Conservation (phyloP, 2,888 invertebrate species). For the Synanthedon andrenaeformis region DNA sequence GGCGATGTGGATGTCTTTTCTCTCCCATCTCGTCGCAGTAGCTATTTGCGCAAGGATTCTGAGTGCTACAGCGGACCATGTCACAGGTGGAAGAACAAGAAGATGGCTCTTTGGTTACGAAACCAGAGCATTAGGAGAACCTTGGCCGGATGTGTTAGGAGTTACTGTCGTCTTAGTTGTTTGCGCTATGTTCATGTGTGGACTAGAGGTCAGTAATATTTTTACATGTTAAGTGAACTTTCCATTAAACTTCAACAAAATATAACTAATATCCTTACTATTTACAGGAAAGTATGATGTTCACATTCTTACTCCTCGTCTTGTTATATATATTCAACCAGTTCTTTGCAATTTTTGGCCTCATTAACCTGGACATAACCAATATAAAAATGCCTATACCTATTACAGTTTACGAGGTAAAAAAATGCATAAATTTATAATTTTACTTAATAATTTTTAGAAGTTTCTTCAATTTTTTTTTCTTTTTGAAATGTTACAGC, state of each 20-base stretch:
- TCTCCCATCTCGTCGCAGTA: constrained; percentile 70
- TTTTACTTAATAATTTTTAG: background rate
- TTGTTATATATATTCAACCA: constrained; percentile 59
- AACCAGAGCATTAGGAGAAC: constrained; percentile 69
- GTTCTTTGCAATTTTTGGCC: constrained; percentile 58
- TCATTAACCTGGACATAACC: constrained; percentile 56
- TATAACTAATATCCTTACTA: background rate
- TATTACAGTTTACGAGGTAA: constrained; percentile 55
- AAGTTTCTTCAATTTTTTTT: constrained; percentile 1
- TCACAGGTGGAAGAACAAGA: constrained; percentile 70
- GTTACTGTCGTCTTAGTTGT: constrained; percentile 72
- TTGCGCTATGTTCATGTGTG: constrained; percentile 74
- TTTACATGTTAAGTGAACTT: too few species aligned
- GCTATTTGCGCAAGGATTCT: constrained; percentile 73
- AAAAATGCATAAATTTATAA: background rate
- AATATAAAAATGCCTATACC: constrained; percentile 58
- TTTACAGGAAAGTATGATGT: constrained; percentile 64
- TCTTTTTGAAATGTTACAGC: constrained; percentile 23
- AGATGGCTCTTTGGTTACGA: constrained; percentile 72
- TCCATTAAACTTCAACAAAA: background rate
- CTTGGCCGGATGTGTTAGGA: constrained; percentile 74
- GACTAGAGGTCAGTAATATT: constrained; percentile 61
- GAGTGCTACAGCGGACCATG: constrained; percentile 74
- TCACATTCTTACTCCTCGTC: constrained; percentile 51
- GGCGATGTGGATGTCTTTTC: constrained; percentile 71